Conservation (phyloP, 2,888 invertebrate species). For the Cybosia mesomella region DNA sequence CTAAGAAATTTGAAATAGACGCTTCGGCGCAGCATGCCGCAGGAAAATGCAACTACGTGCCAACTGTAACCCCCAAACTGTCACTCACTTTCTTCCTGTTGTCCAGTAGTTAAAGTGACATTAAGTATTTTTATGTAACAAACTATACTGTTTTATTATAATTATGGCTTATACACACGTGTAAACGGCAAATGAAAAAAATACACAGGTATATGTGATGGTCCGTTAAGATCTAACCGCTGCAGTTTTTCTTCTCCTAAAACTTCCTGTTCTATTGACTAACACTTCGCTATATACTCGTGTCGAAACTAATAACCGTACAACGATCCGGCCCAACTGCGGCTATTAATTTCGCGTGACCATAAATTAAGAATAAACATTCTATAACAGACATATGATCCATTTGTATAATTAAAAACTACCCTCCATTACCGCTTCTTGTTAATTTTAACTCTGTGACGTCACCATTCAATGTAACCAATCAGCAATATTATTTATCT, state of each 20-base stretch:
- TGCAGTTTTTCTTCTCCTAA: not conserved
- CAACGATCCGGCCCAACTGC: not conserved
- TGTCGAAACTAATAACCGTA: not conserved
- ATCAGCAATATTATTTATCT: not conserved
- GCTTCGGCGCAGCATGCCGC: too few species aligned
- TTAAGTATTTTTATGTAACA: too few species aligned
- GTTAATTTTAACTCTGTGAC: slow-evolving; percentile 9
- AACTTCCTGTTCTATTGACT: not conserved
- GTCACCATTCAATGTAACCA: slow-evolving; percentile 12
- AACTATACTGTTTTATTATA: too few species aligned
- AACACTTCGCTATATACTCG: not conserved
- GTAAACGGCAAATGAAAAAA: too few species aligned
- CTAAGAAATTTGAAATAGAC: too few species aligned
- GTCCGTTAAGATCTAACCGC: too few species aligned
- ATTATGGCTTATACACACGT: too few species aligned
- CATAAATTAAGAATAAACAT: slow-evolving; percentile 44
- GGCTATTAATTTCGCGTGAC: slow-evolving; percentile 41
- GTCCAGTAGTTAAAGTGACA: too few species aligned
- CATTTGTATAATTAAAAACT: slow-evolving; percentile 51
- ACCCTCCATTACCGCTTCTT: slow-evolving; percentile 30
- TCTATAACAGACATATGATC: slow-evolving; percentile 29
- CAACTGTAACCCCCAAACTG: too few species aligned
- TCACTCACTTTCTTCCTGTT: too few species aligned
- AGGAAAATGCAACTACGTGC: too few species aligned
- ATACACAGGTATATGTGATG: too few species aligned